Conservation (phyloP, 2,797 vertebrate species). For the Oreortyx pictus region DNA sequence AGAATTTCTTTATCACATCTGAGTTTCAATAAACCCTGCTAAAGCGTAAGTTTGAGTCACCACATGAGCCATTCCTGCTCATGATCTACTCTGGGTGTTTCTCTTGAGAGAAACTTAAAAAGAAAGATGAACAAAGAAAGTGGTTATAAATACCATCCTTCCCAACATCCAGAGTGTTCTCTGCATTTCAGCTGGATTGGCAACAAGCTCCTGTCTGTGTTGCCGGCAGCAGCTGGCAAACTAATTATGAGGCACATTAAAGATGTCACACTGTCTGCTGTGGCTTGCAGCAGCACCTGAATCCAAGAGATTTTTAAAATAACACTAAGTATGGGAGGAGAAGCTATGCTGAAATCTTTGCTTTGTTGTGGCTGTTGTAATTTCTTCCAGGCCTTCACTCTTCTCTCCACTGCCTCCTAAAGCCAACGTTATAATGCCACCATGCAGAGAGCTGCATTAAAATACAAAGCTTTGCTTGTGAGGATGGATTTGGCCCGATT, state of each 20-base stretch:
- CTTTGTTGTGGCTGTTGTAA: conserved; percentile 3
- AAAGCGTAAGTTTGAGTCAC: background rate
- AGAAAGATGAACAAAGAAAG: background rate
- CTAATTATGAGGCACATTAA: background rate
- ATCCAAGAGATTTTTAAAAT: background rate
- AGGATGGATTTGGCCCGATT: background rate
- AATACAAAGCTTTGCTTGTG: conserved; percentile 60
- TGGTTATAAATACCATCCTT: background rate
- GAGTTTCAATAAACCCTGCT: background rate
- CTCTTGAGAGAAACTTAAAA: background rate
- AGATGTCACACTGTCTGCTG: background rate
- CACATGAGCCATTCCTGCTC: background rate
- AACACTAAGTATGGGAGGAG: background rate
- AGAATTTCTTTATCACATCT: background rate
- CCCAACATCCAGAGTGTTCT: background rate
- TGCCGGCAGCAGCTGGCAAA: background rate
- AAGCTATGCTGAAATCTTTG: background rate
- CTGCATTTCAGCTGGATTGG: background rate
- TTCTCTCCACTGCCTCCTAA: background rate
- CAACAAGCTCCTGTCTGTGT: background rate
- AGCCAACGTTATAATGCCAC: background rate
- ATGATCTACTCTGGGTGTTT: background rate
- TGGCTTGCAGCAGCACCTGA: conserved; percentile 17
- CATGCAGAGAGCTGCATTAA: background rate
- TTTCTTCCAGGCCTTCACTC: background rate